Evolutionary conservation across 2,797 vertebrate genomes (phyloP).

Genomic region (Cirrhinus mrigala): DNA sequence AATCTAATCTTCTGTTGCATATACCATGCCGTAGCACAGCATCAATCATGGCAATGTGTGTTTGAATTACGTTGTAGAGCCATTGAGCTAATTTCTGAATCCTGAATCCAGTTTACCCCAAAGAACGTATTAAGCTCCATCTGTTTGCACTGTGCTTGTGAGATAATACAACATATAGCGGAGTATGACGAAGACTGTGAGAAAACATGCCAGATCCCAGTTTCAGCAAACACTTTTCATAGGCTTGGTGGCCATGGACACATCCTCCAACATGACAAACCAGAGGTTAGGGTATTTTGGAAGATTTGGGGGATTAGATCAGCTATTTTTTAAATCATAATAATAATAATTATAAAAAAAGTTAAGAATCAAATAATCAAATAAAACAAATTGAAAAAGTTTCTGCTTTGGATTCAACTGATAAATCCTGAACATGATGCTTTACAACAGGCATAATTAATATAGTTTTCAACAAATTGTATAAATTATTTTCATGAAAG

Average conservation of each 20-base stretch:
- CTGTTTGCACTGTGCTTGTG: conserved; percentile 65
- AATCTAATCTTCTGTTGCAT: conserved; percentile 44
- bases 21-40: conserved; percentile 26
- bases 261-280: conserved; percentile 12
- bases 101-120: conserved; percentile 67
- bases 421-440: not conserved
- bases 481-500: not conserved
- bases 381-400: not conserved
- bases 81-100: conserved; percentile 60
- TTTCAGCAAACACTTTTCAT: conserved; percentile 60
- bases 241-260: conserved; percentile 50
- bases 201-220: conserved; percentile 44
- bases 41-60: conserved; percentile 59
- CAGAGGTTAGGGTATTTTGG: not conserved
- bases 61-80: conserved; percentile 48
- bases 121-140: conserved; percentile 51
- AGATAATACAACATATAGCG: conserved; percentile 54
- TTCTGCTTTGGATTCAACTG: not conserved
- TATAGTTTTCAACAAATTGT: not conserved
- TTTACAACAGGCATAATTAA: not conserved
- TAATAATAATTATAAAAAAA: not conserved
- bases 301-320: not conserved
- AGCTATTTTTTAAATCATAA: not conserved
- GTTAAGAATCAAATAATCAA: not conserved
- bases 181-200: conserved; percentile 52